Evolutionary conservation across 2,888 invertebrate genomes (phyloP), one percentile per base, ranked within the genome.

Genomic region (Mactromeris polynyma): DNA sequence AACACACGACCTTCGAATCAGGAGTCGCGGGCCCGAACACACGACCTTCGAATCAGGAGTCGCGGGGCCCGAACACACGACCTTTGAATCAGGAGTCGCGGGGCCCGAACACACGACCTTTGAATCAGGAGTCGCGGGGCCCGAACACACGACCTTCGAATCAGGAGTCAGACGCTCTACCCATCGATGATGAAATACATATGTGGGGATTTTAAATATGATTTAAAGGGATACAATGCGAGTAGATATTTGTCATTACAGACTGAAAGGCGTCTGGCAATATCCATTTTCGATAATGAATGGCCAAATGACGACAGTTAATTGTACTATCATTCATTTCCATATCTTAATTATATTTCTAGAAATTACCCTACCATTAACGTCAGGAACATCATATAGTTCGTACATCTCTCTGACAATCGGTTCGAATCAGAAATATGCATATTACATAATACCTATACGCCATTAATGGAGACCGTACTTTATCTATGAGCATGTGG

Each of bases 401-500:
- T 73, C 73, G 17, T 36, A 33, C 73, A 73, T 73, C 73, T 73
- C 19, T 83, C 83, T 46, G 26, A 21, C 83, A 73, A 83, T 83
- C 83, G 69, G 31, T 42, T 83, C 46, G 42, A 38, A 77, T 84
- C 54, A 38, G 46, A 33, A 78, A 77, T 36, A 77, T 54, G 83
- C 54, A 77, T 83, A 78, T 78, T 84, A 78, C 77, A 69, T 78
- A 54, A 84, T 78, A 78, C 31, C 78, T 51, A 40, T 54, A 51
- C 36, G 51, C 19, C 31, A 73, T 73, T 73, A 33, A 4, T 4
- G 31, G 36, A 73, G 36, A 73, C 73, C 38, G 54, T 51, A 84
- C 84, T 78, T 84, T 84, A 84, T 84, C 84, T 51, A 42, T 42
- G 46, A 38, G 31, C 88, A 64, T 79, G 86, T 79, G 38, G 90